Evolutionary conservation across 2,113 vertebrate genomes (phyloP).

Genomic region (Myxocyprinus asiaticus): DNA sequence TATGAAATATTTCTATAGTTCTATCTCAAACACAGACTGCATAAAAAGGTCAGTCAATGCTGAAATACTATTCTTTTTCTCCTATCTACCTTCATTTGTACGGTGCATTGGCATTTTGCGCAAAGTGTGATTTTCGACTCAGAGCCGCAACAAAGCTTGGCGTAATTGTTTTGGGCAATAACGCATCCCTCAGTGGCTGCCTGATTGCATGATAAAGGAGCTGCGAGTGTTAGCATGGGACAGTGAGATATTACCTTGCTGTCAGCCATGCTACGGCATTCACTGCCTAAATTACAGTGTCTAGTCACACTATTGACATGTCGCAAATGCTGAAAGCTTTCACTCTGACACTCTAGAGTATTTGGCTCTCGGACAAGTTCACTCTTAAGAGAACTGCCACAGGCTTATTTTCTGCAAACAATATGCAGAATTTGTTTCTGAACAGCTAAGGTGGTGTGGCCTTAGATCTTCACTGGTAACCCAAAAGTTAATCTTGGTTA

Average conservation of each 20-base stretch:
- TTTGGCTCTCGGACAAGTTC: slow-evolving; percentile 34
- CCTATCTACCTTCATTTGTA: background rate
- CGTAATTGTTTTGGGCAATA: slow-evolving; percentile 27
- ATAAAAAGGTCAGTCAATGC: too few species aligned
- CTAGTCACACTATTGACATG: slow-evolving; percentile 8
- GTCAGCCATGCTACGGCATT: slow-evolving; percentile 26
- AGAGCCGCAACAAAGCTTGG: background rate
- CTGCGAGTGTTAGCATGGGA: slow-evolving; percentile 22
- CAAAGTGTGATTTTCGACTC: slow-evolving; percentile 20
- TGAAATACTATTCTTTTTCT: background rate
- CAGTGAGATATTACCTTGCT: slow-evolving; percentile 39
- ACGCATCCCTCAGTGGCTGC: background rate
- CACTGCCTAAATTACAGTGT: slow-evolving; percentile 31
- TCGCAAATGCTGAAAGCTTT: slow-evolving; percentile 20
- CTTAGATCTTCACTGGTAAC: too few species aligned
- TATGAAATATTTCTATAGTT: slow-evolving; percentile 27
- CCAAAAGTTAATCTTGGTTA: too few species aligned
- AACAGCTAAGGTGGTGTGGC: background rate
- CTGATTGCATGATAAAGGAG: slow-evolving; percentile 21
- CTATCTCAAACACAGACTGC: background rate
- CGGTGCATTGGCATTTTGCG: background rate
- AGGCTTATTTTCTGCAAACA: background rate
- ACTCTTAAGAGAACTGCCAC: background rate
- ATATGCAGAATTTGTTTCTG: background rate
- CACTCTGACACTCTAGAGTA: slow-evolving; percentile 26